Base-by-base conservation (phyloP, 2,113 vertebrate genomes). In the Abramis brama region DNA sequence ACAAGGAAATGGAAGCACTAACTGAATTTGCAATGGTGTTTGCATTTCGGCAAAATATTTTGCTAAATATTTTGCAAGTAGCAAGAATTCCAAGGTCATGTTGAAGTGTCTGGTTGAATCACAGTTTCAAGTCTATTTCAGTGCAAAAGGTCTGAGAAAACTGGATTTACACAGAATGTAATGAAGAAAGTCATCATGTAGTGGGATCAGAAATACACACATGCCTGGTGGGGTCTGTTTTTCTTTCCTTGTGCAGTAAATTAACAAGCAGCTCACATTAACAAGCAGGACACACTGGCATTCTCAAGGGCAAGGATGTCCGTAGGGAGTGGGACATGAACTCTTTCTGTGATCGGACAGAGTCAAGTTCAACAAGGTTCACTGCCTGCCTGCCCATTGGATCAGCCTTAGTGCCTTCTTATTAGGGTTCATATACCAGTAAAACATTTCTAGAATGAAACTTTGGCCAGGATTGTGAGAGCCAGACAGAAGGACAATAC, bases 381-480 rank as follows among this genome's bases (percentile, higher is more conserved):
- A 85, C 10, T 82, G 83, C 85, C 88, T 87, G 84, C 43, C 77
- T 23, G 68, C 93, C 36, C 82, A 93, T 94, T 78, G 86, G 94
- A 90, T 36, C 47, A 78, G 94, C 25, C 76, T 36, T 68, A 89
- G 88, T 88, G 92, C 92, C 93, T 94, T 96, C 47, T 85, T 47
- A 84, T 78, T 45, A 85, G 30, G 36, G 52, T 95, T 95, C 94
- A 96, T 94, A 96, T 95, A 94, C 83, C 86, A 76, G 70, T 55
- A 64, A 84, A 89, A 85, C 62, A 88, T 90, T 91, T 90, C 74
- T 74, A 89, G 84, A 75, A 86, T 25, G 74, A 62, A 74, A 94
- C 92, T 47, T 93, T 95, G 94, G 95, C 88, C 88, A 89, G 90
- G 93, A 94, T 92, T 96, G 96, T 96, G 95, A 95, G 95, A 96